Conservation (phyloP, 53 echinoderm and acorn worm genomes). For the Holothuria leucospilota region DNA sequence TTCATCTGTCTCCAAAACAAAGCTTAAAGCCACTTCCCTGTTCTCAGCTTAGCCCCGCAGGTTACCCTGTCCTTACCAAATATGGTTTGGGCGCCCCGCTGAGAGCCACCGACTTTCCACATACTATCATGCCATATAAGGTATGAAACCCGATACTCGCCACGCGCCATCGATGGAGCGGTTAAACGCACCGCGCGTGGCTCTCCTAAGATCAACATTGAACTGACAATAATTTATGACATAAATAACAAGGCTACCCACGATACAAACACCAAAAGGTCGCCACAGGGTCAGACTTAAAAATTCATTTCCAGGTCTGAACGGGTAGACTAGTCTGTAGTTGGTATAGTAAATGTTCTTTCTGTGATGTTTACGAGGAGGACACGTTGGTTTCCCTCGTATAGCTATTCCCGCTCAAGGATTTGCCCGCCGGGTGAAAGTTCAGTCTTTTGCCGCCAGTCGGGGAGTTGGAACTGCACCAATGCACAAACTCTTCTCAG, state of each 20-base stretch:
- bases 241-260: conserved; percentile 25
- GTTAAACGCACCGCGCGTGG: conserved; percentile 31
- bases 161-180: conserved; percentile 22
- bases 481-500: too few relatives aligned
- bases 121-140: conserved; percentile 37
- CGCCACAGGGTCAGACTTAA: conserved; percentile 22
- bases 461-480: too few relatives aligned
- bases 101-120: conserved; percentile 40
- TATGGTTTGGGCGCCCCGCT: conserved; percentile 32
- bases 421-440: too few relatives aligned
- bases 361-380: too few relatives aligned
- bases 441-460: too few relatives aligned
- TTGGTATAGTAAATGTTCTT: too few relatives aligned
- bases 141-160: conserved; percentile 34
- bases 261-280: conserved; percentile 18
- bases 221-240: conserved; percentile 43
- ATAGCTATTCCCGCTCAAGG: too few relatives aligned
- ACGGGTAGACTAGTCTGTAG: too few relatives aligned
- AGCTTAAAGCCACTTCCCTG: not conserved
- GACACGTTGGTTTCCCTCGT: too few relatives aligned
- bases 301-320: not conserved
- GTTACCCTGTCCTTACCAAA: conserved; percentile 34
- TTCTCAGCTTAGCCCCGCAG: conserved; percentile 5
- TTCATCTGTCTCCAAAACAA: conserved; percentile 29
- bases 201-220: conserved; percentile 36